Percentiles rank a stretch among this genome's conserved stretches.
Evolutionary conservation across 2,113 vertebrate genomes (phyloP).

Genomic region (Aleadryas rufinucha): DNA sequence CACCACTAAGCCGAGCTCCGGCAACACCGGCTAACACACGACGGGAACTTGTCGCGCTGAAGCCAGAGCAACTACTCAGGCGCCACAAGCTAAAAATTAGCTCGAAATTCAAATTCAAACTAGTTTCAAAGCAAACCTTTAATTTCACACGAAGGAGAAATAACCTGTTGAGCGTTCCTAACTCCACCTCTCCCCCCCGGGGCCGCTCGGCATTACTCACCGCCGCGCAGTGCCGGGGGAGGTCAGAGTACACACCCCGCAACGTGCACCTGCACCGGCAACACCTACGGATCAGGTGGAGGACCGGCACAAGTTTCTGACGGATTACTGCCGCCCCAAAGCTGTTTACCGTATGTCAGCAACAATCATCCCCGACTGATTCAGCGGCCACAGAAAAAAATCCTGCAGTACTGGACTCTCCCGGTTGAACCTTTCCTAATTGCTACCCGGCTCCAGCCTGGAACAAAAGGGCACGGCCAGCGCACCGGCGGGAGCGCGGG

Average conservation of each 20-base stretch:
- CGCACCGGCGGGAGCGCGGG: not conserved
- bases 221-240: not conserved
- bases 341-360: conserved; percentile 21
- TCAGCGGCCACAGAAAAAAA: conserved; percentile 3
- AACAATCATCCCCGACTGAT: not conserved
- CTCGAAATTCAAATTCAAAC: not conserved
- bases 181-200: conserved; percentile 11
- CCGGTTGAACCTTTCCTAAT: not conserved
- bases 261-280: conserved; percentile 18
- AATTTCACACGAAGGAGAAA: not conserved
- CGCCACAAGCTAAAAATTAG: not conserved
- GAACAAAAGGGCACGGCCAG: conserved; percentile 36
- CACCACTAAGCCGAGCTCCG: not conserved
- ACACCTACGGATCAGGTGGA: conserved; percentile 24
- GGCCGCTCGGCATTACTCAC: not conserved
- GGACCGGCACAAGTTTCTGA: not conserved
- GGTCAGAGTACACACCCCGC: conserved; percentile 26
- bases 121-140: not conserved
- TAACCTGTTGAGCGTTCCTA: conserved; percentile 34
- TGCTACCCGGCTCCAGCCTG: not conserved
- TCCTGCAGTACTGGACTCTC: conserved; percentile 7
- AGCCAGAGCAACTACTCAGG: not conserved
- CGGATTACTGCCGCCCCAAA: not conserved
- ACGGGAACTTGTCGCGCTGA: not conserved
- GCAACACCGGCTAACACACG: not conserved